phyloP scores from a whole-genome alignment of 2,797 vertebrate species.

The Lutjanus campechanus region DNA sequence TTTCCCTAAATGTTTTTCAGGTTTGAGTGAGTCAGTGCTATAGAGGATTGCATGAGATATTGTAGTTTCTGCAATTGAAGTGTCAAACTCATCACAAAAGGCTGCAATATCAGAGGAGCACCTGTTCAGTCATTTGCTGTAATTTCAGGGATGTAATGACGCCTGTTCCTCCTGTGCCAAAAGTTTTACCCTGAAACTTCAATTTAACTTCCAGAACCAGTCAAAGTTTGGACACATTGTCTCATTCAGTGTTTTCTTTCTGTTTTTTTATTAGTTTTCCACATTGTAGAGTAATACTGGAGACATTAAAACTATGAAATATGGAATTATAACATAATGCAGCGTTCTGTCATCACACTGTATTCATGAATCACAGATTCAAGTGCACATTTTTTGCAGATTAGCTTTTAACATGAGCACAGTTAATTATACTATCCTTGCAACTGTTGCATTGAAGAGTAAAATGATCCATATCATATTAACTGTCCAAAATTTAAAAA shows the following conservation, averaged over 20 bases:
- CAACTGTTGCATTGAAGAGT: background rate
- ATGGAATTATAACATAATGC: too few relatives aligned
- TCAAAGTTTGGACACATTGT: too few relatives aligned
- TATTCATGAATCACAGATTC: too few relatives aligned
- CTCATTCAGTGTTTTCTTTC: too few relatives aligned
- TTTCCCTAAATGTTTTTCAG: background rate
- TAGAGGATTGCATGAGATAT: background rate
- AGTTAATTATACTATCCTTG: too few relatives aligned
- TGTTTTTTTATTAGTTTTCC: too few relatives aligned
- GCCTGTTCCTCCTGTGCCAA: background rate
- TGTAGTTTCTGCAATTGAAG: background rate
- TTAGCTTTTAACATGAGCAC: background rate
- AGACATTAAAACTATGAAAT: too few relatives aligned
- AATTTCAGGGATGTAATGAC: background rate
- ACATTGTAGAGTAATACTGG: too few relatives aligned
- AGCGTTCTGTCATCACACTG: too few relatives aligned
- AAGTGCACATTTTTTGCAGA: background rate
- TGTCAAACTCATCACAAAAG: background rate
- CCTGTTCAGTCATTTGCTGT: background rate
- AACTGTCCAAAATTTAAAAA: background rate
- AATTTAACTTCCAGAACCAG: background rate
- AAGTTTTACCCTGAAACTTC: background rate
- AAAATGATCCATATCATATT: background rate
- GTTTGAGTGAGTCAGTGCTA: background rate
- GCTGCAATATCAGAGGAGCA: background rate